Evolutionary conservation across 1,140 invertebrate species (phyloP), one percentile per base, ranked within the genome.

Genomic region (Dolichoris vasculosae): DNA sequence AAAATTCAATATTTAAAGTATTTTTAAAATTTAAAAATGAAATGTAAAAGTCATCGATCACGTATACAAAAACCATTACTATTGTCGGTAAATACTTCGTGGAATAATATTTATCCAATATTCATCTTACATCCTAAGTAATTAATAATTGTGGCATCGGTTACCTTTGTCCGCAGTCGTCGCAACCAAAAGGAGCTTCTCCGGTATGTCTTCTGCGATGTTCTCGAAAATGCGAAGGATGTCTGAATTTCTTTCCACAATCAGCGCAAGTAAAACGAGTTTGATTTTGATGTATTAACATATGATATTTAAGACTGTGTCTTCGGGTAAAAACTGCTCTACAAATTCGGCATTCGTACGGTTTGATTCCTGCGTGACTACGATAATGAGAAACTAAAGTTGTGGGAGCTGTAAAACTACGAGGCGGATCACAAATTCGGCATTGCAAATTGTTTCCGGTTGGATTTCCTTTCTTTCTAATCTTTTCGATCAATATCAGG

Each of bases 191-290:
- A 6, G 95, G 95, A 32, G 95, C 94, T 90, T 96, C 95, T 63
- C 95, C 95, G 20, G 95, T 96, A 86, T 96, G 95, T 69, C 95
- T 90, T 69, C 95, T 90, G 55, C 95, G 91, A 88, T 96, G 95
- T 89, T 96, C 95, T 88, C 95, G 95, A 88, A 95, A 96, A 89
- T 96, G 95, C 76, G 95, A 95, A 4, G 95, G 95, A 91, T 96
- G 95, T 55, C 95, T 92, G 82, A 96, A 96, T 88, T 95, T 95
- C 38, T 95, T 93, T 0, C 94, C 94, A 89, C 95, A 96, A 88
- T 95, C 95, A 20, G 91, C 90, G 84, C 95, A 96, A 0, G 94
- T 95, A 88, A 96, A 96, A 32, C 95, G 92, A 17, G 95, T 95
- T 89, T 95, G 94, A 91, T 96, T 95, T 87, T 94, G 94, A 89